Percentiles rank a stretch among this genome's conserved stretches.
These are phyloP conservation scores for Hydrotaea diabolus DNA, from an alignment of 2,888 invertebrate species.

Conservation along the genomic window DNA sequence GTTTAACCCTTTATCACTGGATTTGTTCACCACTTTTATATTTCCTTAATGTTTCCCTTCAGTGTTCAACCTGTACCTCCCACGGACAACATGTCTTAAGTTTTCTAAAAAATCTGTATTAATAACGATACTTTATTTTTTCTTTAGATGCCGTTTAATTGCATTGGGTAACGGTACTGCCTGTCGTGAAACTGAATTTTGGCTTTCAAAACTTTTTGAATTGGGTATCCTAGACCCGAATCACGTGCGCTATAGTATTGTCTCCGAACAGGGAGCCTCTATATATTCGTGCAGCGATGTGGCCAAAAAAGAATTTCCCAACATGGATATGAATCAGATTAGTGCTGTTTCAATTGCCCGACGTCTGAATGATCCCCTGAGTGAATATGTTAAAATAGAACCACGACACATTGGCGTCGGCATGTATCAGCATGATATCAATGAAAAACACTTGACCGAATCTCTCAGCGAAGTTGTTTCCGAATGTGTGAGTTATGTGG, in stretches of 20 bases:
- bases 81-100: too few species aligned
- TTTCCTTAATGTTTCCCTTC: too few species aligned
- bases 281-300: constrained; percentile 94
- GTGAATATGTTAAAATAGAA: constrained; percentile 95
- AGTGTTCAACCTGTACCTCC: too few species aligned
- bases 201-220: constrained; percentile 85
- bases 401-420: constrained; percentile 96
- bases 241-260: constrained; percentile 87
- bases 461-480: constrained; percentile 91
- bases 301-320: constrained; percentile 92
- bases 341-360: constrained; percentile 92
- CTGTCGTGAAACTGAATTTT: constrained; percentile 92
- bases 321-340: constrained; percentile 91
- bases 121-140: constrained; percentile 22
- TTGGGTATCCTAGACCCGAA: constrained; percentile 82
- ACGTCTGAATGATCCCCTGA: constrained; percentile 93
- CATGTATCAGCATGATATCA: constrained; percentile 96
- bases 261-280: constrained; percentile 95
- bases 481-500: constrained; percentile 96
- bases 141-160: constrained; percentile 87
- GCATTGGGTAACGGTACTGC: constrained; percentile 96
- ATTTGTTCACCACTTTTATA: too few species aligned
- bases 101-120: too few species aligned
- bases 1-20: too few species aligned
- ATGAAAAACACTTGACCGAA: constrained; percentile 87